A percentile compares a stretch with the other conserved stretches of the same genome.
Evolutionary conservation across 2,888 invertebrate species (phyloP).

Genomic region (Drosophila villosipedis): DNA sequence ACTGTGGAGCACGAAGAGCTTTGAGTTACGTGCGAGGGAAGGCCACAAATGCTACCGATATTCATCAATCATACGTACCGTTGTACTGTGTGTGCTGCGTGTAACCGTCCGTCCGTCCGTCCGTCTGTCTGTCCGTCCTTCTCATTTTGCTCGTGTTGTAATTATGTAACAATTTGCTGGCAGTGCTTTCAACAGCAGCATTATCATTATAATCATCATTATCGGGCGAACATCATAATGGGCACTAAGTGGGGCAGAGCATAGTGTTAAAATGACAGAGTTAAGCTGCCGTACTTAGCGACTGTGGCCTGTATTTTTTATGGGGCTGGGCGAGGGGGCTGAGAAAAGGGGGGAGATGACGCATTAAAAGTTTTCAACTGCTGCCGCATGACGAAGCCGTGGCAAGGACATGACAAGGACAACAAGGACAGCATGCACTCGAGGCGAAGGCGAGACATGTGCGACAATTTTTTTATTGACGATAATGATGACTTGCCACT

Average conservation of each 20-base stretch:
- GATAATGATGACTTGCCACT: constrained; percentile 78
- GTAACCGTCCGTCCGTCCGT: background rate
- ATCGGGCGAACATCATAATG: constrained; percentile 27
- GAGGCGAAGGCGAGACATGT: constrained; percentile 76
- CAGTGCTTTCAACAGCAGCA: constrained; percentile 39
- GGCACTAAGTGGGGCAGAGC: constrained; percentile 30
- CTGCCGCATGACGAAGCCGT: constrained; percentile 36
- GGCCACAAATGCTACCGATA: constrained; percentile 47
- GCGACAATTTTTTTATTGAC: constrained; percentile 81
- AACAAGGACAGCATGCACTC: constrained; percentile 68
- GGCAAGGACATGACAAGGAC: constrained; percentile 59
- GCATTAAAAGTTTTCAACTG: constrained; percentile 78
- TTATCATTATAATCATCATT: constrained; percentile 50
- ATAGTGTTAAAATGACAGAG: constrained; percentile 70
- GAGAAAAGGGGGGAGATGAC: background rate
- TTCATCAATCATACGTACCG: constrained; percentile 74
- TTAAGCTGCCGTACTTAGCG: constrained; percentile 72
- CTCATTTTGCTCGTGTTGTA: constrained; percentile 56
- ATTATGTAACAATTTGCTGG: constrained; percentile 74
- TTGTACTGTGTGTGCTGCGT: constrained; percentile 21
- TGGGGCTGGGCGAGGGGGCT: background rate
- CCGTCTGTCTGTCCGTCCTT: background rate
- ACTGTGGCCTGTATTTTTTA: constrained; percentile 40
- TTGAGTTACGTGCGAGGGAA: constrained; percentile 14
- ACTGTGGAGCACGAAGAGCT: constrained; percentile 27